phyloP scores from a whole-genome alignment of 92 coral and sea anemone genomes.

The Chrysogorgia sp. region DNA sequence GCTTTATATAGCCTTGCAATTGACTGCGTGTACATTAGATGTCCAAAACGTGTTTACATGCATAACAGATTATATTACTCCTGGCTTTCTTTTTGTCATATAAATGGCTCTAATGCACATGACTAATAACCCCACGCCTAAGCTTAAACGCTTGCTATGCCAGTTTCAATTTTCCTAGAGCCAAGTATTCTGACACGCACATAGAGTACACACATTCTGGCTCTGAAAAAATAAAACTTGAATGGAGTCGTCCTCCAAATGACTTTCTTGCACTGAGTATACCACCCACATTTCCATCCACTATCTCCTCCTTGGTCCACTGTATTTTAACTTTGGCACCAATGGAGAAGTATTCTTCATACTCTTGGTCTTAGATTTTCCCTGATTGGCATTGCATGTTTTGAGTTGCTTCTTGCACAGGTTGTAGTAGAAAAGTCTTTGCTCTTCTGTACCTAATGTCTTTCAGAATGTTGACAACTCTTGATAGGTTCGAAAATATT shows the following conservation, averaged over 20 bases:
- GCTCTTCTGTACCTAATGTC: conserved; percentile 18
- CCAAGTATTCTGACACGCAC: conserved; percentile 12
- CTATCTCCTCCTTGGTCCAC: conserved; percentile 47
- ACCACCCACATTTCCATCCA: conserved; percentile 53
- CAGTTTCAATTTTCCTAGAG: conserved; percentile 7
- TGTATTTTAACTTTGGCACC: conserved; percentile 39
- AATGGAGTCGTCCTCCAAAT: conserved; percentile 32
- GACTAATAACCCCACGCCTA: no score
- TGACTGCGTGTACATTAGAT: no score
- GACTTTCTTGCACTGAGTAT: conserved; percentile 32
- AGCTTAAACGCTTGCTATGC: background rate
- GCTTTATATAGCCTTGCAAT: no score
- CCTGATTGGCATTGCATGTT: background rate
- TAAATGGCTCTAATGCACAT: no score
- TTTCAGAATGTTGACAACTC: conserved; percentile 1
- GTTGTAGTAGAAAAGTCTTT: background rate
- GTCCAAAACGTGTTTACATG: no score
- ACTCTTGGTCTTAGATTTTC: conserved; percentile 1
- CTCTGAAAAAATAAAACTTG: background rate
- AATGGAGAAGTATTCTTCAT: conserved; percentile 33
- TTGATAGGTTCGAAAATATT: conserved; percentile 11
- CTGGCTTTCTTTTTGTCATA: no score
- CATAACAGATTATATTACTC: no score
- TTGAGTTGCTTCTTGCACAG: background rate
- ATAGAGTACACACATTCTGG: conserved; percentile 13